Evolutionary conservation across 2,888 invertebrate genomes (phyloP).

Genomic region (Dicranocentrus wangi): DNA sequence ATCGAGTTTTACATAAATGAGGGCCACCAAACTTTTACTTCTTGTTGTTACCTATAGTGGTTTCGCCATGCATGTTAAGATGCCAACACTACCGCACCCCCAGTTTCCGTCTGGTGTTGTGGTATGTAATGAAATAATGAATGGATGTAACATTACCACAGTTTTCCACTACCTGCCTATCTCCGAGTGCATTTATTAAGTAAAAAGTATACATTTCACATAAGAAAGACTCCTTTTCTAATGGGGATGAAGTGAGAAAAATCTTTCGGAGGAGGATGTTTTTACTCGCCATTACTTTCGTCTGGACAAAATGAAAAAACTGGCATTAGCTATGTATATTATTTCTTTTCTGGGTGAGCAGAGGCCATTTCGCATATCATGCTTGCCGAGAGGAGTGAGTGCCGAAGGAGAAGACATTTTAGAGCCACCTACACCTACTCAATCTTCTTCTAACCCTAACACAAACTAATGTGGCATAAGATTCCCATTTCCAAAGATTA

Average conservation of each 20-base stretch:
- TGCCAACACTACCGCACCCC: neutral
- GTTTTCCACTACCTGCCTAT: constrained; percentile 3
- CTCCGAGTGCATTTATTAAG: constrained; percentile 22
- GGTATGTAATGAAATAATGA: constrained; percentile 48
- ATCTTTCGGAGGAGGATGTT: constrained; percentile 44
- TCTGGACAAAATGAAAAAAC: constrained; percentile 21
- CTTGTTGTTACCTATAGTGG: neutral
- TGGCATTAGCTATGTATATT: constrained; percentile 44
- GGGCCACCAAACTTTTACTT: constrained; percentile 75
- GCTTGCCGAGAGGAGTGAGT: constrained; percentile 26
- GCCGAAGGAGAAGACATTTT: constrained; percentile 23
- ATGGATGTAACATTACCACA: constrained; percentile 22
- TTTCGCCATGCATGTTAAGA: too few species aligned
- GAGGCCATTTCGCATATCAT: neutral
- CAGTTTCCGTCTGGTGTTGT: neutral
- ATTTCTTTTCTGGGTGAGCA: neutral
- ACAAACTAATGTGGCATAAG: constrained; percentile 64
- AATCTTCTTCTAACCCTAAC: constrained; percentile 44
- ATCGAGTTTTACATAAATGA: constrained; percentile 86
- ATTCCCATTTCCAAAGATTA: constrained; percentile 59
- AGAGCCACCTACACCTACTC: constrained; percentile 18
- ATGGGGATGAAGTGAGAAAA: constrained; percentile 59
- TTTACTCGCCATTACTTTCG: constrained; percentile 58
- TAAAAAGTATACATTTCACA: constrained; percentile 1
- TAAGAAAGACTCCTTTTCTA: neutral